Evolutionary conservation across 2,888 invertebrate genomes (phyloP), one percentile per base, ranked within the genome.

Genomic region (Xanthorhoe designata): DNA sequence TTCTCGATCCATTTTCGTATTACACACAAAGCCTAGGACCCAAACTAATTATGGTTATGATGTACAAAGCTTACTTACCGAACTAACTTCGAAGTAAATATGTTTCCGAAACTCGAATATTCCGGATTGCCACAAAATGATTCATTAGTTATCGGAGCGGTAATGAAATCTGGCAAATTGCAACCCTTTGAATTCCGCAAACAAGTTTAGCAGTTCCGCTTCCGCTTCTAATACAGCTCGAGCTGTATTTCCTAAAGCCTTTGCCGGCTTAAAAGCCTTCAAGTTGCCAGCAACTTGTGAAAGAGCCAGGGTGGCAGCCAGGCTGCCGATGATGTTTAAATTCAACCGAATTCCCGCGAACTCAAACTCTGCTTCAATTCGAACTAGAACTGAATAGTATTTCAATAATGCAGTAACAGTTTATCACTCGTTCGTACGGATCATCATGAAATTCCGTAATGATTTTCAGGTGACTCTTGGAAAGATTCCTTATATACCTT

Each of bases 131-230:
- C 35, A 4, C 49, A 51, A 56, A 60, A 61, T 65, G 42, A 65
- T 60, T 68, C 35, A 61, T 66, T 63, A 69, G 66, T 61, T 61
- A 66, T 69, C 61, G 60, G 50, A 67, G 52, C 60, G 47, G 64
- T 74, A 75, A 78, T 75, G 71, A 72, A 69, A 71, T 59, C 74
- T 65, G 64, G 70, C 72, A 75, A 77, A 78, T 76, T 74, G 75
- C 73, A 77, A 74, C 68, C 75, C 73, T 78, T 77, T 75, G 77
- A 78, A 77, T 75, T 74, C 75, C 71, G 72, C 76, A 75, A 80
- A 77, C 75, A 78, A 80, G 76, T 81, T 78, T 70, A 76, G 75
- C 66, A 77, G 79, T 78, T 76, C 71, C 76, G 75, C 72, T 74
- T 72, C 68, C 71, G 73, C 69, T 74, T 53, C 74, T 75, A 75